phyloP scores from a whole-genome alignment of 2,113 vertebrate genomes.

The Chloropsis hardwickii region DNA sequence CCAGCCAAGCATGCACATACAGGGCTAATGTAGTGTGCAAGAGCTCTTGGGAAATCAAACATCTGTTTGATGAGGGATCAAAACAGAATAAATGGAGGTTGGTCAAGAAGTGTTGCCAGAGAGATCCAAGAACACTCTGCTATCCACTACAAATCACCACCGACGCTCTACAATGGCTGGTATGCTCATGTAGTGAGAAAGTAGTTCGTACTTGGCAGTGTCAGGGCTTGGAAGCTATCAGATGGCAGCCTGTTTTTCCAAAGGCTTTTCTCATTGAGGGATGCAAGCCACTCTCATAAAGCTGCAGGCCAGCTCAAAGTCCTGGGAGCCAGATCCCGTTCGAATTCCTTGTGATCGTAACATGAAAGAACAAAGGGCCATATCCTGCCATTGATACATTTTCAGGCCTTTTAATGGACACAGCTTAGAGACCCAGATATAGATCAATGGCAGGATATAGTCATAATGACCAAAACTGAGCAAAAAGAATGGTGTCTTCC shows the following conservation, averaged over 20 bases:
- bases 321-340: not conserved
- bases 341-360: not conserved
- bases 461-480: not conserved
- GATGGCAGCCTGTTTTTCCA: not conserved
- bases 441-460: constrained; percentile 18
- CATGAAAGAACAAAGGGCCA: constrained; percentile 18
- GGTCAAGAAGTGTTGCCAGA: not conserved
- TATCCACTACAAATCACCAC: not conserved
- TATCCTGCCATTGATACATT: constrained; percentile 47
- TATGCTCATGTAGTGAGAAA: fast-evolving
- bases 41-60: not conserved
- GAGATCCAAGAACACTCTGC: not conserved
- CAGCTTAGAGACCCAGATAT: not conserved
- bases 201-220: not conserved
- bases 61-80: not conserved
- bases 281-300: not conserved
- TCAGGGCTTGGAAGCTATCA: not conserved
- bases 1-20: fast-evolving
- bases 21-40: not conserved
- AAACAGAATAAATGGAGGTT: not conserved
- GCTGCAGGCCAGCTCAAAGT: not conserved
- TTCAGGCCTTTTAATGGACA: not conserved
- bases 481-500: constrained; percentile 10
- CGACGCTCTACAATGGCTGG: not conserved
- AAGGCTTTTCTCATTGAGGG: not conserved